Percentiles rank a stretch among this genome's conserved stretches.
These are phyloP conservation scores for Nymphicus hollandicus DNA, from an alignment of 2,113 vertebrate genomes.

Conservation along the genomic window DNA sequence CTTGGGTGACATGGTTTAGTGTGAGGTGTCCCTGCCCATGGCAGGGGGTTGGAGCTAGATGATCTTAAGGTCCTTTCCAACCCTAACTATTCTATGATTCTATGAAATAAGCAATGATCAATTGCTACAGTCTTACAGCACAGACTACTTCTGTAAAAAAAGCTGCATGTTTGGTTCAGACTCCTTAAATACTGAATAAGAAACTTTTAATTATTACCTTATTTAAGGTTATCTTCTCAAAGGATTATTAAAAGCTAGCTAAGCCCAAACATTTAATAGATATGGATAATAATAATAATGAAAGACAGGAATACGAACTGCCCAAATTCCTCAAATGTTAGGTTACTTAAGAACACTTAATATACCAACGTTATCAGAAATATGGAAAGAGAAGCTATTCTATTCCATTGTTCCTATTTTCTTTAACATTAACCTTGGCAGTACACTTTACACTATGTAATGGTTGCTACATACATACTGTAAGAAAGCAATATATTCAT, in stretches of 20 bases:
- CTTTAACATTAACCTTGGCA: background rate
- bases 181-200: background rate
- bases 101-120: background rate
- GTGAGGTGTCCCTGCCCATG: too few species aligned
- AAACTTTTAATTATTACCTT: background rate
- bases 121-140: background rate
- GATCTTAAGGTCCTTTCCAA: too few species aligned
- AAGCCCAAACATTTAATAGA: background rate
- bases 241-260: background rate
- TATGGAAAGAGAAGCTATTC: background rate
- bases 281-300: background rate
- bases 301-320: background rate
- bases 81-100: too few species aligned
- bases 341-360: background rate
- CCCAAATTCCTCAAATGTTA: background rate
- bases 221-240: background rate
- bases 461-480: background rate
- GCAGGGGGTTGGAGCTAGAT: too few species aligned
- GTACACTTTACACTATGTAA: background rate
- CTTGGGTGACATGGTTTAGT: too few species aligned
- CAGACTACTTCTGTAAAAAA: background rate
- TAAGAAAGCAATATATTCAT: background rate
- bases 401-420: background rate
- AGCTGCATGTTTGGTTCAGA: background rate
- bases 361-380: background rate